phyloP scores from a whole-genome alignment of 2,888 invertebrate species.

The Tyria jacobaeae region DNA sequence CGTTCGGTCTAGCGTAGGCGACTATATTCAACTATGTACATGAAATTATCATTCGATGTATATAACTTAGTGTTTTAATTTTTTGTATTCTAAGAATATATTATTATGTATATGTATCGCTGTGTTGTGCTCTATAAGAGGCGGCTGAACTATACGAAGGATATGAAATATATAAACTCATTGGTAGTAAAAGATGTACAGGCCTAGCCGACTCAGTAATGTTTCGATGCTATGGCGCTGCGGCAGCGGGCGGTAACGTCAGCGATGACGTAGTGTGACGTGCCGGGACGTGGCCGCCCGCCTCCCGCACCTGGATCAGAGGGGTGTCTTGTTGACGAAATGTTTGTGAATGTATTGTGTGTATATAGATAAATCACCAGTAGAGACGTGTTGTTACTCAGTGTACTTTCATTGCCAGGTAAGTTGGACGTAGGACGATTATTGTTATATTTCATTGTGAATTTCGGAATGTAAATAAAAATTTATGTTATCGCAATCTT shows the following conservation, averaged over 20 bases:
- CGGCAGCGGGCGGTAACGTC: slow-evolving; percentile 16
- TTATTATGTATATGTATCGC: slow-evolving; percentile 62
- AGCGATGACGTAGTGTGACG: neutral
- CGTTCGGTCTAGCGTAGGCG: slow-evolving; percentile 17
- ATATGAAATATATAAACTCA: slow-evolving; percentile 52
- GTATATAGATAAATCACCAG: slow-evolving; percentile 64
- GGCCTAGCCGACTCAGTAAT: slow-evolving; percentile 62
- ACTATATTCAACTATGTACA: slow-evolving; percentile 58
- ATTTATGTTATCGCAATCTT: slow-evolving; percentile 82
- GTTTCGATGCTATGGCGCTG: slow-evolving; percentile 15
- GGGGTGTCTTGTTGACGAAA: slow-evolving; percentile 21
- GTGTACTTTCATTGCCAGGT: slow-evolving; percentile 70
- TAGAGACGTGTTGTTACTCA: slow-evolving; percentile 60
- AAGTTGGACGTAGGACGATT: slow-evolving; percentile 66
- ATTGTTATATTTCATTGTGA: slow-evolving; percentile 82
- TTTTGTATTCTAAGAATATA: slow-evolving; percentile 78
- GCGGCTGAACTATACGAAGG: slow-evolving; percentile 52
- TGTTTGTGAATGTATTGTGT: slow-evolving; percentile 55
- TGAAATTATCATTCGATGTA: slow-evolving; percentile 81
- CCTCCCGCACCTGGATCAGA: neutral
- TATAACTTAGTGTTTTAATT: slow-evolving; percentile 77
- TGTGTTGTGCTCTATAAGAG: slow-evolving; percentile 70
- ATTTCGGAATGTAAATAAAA: slow-evolving; percentile 86
- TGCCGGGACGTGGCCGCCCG: slow-evolving; percentile 5
- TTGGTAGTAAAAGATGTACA: slow-evolving; percentile 63